phyloP scores from a whole-genome alignment of 2,797 vertebrate species.

The Peromyscus attwateri region DNA sequence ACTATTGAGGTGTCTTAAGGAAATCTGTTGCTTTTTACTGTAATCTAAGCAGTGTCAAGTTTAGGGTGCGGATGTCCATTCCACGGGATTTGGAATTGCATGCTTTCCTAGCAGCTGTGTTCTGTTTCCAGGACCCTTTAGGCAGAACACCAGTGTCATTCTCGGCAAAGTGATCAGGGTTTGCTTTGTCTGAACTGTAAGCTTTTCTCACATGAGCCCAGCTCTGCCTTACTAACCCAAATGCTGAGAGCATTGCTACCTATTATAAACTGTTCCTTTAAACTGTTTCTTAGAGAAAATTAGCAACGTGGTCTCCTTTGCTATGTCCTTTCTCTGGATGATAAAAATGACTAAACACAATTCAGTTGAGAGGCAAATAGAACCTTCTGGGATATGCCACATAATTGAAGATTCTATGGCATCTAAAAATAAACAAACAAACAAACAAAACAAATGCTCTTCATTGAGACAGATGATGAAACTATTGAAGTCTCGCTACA shows the following conservation, averaged over 20 bases:
- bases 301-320: constrained; percentile 37
- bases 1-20: background rate
- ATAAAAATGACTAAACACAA: constrained; percentile 66
- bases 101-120: background rate
- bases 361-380: constrained; percentile 63
- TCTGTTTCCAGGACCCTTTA: constrained; percentile 3
- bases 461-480: constrained; percentile 73
- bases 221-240: constrained; percentile 35
- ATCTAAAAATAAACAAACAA: background rate
- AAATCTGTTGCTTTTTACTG: background rate
- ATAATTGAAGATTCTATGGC: constrained; percentile 51
- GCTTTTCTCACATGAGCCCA: constrained; percentile 27
- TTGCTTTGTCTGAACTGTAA: background rate
- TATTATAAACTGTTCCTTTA: constrained; percentile 57
- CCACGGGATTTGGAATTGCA: background rate
- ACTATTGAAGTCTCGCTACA: constrained; percentile 19
- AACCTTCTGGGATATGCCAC: constrained; percentile 41
- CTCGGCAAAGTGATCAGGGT: background rate
- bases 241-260: background rate
- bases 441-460: constrained; percentile 56
- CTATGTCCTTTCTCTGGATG: constrained; percentile 48
- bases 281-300: constrained; percentile 42
- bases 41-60: constrained; percentile 21
- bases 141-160: background rate
- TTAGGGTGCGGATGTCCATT: background rate